phyloP scores from a whole-genome alignment of 2,113 vertebrate species.

The Myiozetetes cayanensis region DNA sequence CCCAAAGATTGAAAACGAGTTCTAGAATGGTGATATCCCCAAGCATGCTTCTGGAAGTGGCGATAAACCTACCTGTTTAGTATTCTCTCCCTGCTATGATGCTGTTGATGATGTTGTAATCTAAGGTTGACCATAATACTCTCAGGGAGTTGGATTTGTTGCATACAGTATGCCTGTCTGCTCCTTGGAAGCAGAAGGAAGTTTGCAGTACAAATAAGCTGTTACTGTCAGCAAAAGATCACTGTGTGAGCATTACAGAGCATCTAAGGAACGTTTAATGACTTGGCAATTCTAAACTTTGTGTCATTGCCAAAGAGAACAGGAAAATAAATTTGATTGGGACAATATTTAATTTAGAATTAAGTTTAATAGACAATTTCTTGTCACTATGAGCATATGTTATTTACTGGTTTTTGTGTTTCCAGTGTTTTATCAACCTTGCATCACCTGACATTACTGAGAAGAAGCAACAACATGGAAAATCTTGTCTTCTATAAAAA shows the following conservation, averaged over 20 bases:
- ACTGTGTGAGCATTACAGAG: neutral
- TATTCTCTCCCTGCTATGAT: neutral
- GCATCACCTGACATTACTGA: neutral
- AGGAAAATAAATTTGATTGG: conserved; percentile 28
- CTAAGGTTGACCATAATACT: neutral
- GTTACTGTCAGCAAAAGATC: neutral
- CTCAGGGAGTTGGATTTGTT: neutral
- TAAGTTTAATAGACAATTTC: neutral
- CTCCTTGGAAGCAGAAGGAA: neutral
- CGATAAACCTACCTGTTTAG: neutral
- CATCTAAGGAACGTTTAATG: neutral
- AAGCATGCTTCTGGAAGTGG: neutral
- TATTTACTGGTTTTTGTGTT: neutral
- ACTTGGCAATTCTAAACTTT: neutral
- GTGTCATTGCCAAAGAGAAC: neutral
- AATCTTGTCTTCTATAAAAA: neutral
- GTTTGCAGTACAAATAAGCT: neutral
- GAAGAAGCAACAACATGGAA: neutral
- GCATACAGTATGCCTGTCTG: fast-evolving
- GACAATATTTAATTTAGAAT: neutral
- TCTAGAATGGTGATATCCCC: neutral
- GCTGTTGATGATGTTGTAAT: neutral
- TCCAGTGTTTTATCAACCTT: neutral
- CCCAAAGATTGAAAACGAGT: neutral
- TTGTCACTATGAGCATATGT: neutral